phyloP scores from a whole-genome alignment of 1,140 invertebrate species.

The Eueides isabella region DNA sequence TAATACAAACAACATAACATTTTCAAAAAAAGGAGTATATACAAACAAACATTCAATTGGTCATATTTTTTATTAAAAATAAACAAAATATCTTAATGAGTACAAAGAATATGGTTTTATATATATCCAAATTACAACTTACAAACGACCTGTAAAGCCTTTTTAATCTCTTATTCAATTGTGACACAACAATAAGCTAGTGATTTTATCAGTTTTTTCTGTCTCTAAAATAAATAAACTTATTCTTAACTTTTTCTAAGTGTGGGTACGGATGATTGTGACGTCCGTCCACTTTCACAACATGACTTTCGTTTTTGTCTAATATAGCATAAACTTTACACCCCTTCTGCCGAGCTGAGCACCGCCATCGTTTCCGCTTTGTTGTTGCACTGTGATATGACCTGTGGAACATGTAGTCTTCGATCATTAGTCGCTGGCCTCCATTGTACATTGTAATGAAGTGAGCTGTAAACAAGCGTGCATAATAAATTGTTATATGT shows the following conservation, averaged over 20 bases:
- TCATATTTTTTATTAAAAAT: neutral
- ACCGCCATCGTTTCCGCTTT: constrained; percentile 40
- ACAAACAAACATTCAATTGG: neutral
- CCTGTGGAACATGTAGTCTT: constrained; percentile 52
- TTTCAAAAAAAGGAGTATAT: neutral
- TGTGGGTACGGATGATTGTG: constrained; percentile 17
- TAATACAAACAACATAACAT: too few species aligned
- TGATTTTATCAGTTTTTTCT: too few species aligned
- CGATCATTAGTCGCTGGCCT: constrained; percentile 34
- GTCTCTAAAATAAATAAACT: constrained; percentile 7
- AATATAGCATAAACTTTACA: constrained; percentile 48
- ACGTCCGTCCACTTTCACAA: neutral
- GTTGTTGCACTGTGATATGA: constrained; percentile 16
- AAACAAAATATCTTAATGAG: neutral
- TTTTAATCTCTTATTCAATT: too few species aligned
- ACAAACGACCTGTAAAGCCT: too few species aligned
- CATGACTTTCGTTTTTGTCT: constrained; percentile 26
- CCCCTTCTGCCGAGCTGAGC: constrained; percentile 44
- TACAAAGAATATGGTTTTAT: too few species aligned
- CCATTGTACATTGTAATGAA: constrained; percentile 23
- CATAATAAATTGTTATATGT: neutral
- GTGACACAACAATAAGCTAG: too few species aligned
- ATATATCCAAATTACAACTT: too few species aligned
- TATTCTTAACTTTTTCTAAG: neutral
- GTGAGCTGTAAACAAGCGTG: neutral